phyloP scores from a whole-genome alignment of 1,140 invertebrate genomes.

The Zaprionus gabonicus region DNA sequence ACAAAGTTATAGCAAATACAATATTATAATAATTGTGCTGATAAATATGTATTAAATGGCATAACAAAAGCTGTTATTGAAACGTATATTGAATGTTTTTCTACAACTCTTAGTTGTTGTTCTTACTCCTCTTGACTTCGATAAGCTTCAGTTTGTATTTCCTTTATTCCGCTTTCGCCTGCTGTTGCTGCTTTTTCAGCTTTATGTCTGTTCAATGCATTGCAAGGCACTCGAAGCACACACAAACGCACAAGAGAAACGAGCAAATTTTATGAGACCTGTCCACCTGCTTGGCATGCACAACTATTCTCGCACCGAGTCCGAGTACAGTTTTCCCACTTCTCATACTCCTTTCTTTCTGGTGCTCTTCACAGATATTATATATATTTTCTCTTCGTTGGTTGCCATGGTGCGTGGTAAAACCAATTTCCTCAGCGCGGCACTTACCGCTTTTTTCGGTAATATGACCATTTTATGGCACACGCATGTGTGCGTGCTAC shows the following conservation, averaged over 20 bases:
- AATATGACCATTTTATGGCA: constrained; percentile 79
- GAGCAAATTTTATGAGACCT: constrained; percentile 65
- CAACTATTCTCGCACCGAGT: constrained; percentile 53
- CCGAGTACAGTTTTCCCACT: constrained; percentile 15
- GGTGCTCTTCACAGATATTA: constrained; percentile 44
- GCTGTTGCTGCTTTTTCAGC: constrained; percentile 50
- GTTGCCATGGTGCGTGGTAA: constrained; percentile 68
- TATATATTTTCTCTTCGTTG: constrained; percentile 39
- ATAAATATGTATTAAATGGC: background rate
- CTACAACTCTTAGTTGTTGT: background rate
- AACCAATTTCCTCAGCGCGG: constrained; percentile 73
- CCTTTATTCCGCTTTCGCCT: constrained; percentile 33
- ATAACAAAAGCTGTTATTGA: background rate
- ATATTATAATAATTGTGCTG: background rate
- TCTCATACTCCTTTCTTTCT: constrained; percentile 11
- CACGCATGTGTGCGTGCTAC: constrained; percentile 64
- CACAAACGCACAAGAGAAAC: constrained; percentile 36
- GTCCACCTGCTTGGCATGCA: constrained; percentile 75
- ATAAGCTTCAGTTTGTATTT: constrained; percentile 2
- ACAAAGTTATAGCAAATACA: background rate
- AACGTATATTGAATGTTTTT: background rate
- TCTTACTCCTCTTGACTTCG: background rate
- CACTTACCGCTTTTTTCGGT: constrained; percentile 72
- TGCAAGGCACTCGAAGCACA: constrained; percentile 28
- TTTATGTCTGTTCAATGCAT: constrained; percentile 72